phyloP scores from a whole-genome alignment of 2,113 vertebrate species.

The Regulus satrapa region DNA sequence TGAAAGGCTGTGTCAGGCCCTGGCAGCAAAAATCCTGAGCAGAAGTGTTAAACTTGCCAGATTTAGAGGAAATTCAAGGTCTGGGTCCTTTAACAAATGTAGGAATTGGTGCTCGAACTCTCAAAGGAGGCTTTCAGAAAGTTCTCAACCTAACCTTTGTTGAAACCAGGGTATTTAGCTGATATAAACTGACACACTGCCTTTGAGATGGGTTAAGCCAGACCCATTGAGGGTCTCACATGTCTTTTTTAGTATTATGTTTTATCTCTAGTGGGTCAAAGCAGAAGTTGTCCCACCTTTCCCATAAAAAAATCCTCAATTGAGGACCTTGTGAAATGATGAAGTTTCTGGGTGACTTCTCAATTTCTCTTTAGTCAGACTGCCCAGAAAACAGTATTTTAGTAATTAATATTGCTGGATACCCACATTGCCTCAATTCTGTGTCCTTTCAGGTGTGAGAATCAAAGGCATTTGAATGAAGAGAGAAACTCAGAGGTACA shows the following conservation, averaged over 20 bases:
- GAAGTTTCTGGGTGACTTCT: not conserved
- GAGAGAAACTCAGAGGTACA: not conserved
- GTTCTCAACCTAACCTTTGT: not conserved
- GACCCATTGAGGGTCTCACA: not conserved
- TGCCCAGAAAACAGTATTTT: not conserved
- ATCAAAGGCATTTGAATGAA: not conserved
- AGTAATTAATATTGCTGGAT: not conserved
- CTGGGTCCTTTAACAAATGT: not conserved
- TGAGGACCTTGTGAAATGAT: not conserved
- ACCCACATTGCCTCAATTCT: not conserved
- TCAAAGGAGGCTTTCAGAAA: not conserved
- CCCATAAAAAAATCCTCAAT: not conserved
- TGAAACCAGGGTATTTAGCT: not conserved
- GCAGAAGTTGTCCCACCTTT: not conserved
- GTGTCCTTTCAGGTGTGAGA: not conserved
- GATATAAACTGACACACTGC: not conserved
- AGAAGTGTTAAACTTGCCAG: not conserved
- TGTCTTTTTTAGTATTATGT: not conserved
- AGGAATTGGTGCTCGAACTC: not conserved
- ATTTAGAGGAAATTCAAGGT: not conserved
- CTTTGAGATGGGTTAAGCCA: not conserved
- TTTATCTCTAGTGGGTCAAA: not conserved
- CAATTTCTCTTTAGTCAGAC: not conserved
- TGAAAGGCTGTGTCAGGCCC: not conserved
- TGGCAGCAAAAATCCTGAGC: not conserved